Conservation (phyloP, 2,113 vertebrate genomes). For the Pteronura brasiliensis region DNA sequence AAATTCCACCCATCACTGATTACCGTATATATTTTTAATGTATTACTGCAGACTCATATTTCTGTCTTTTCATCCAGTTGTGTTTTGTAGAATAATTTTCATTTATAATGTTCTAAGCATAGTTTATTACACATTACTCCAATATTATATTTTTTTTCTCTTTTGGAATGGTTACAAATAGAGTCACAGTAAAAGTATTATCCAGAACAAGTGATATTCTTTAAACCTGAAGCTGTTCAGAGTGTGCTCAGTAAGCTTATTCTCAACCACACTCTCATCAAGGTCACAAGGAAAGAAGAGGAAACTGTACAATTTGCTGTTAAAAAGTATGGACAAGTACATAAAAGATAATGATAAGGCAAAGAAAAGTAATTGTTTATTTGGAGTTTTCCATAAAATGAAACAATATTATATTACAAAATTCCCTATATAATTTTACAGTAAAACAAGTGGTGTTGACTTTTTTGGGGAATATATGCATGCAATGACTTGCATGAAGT, state of each 20-base stretch:
- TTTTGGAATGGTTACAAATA: slow-evolving; percentile 12
- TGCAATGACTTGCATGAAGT: not conserved
- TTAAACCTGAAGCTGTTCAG: not conserved
- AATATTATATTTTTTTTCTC: not conserved
- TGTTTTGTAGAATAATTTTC: slow-evolving; percentile 30
- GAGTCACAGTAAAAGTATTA: not conserved
- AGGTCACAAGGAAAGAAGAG: not conserved
- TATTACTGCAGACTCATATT: not conserved
- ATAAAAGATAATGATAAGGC: not conserved
- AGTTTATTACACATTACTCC: not conserved
- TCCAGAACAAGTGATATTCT: not conserved
- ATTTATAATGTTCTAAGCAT: slow-evolving; percentile 17
- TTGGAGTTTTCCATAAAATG: not conserved
- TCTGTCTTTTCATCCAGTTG: slow-evolving; percentile 37
- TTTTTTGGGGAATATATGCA: not conserved
- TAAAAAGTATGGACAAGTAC: not conserved
- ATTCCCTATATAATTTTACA: not conserved
- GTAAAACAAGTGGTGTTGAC: not conserved
- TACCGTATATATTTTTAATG: slow-evolving; percentile 37
- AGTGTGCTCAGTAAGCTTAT: not conserved
- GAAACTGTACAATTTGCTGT: not conserved
- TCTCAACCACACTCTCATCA: not conserved
- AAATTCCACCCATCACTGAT: slow-evolving; percentile 44
- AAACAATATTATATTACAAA: not conserved
- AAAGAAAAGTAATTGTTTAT: not conserved